Conservation (phyloP, 2,888 invertebrate species). For the Dicyrtoma fusca region DNA sequence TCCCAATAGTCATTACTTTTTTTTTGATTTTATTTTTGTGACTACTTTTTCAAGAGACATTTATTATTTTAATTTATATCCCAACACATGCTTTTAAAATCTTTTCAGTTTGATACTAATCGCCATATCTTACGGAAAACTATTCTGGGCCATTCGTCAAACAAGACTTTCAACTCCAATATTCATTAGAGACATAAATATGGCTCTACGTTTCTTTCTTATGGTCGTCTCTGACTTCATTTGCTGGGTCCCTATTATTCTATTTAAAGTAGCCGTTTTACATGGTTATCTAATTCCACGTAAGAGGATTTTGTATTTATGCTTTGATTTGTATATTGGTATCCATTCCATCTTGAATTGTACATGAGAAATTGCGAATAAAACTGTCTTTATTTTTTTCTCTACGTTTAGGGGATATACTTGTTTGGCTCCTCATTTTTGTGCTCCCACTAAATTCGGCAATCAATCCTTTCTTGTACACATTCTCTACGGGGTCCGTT, state of each 20-base stretch:
- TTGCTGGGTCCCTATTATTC: conserved; percentile 73
- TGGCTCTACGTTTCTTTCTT: conserved; percentile 70
- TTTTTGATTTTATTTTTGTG: too few relatives aligned
- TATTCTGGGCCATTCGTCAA: conserved; percentile 68
- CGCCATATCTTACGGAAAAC: conserved; percentile 66
- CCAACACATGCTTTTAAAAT: conserved; percentile 5
- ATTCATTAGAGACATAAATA: conserved; percentile 64
- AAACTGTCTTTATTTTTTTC: too few relatives aligned
- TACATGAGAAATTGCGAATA: too few relatives aligned
- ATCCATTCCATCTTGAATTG: too few relatives aligned
- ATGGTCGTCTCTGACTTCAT: conserved; percentile 72
- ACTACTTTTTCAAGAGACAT: too few relatives aligned
- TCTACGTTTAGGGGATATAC: conserved; percentile 67
- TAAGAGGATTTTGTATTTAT: conserved; percentile 59
- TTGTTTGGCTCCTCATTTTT: conserved; percentile 71
- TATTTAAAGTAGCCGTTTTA: conserved; percentile 68
- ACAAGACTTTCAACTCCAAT: conserved; percentile 67
- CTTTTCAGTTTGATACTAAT: conserved; percentile 65
- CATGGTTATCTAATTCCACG: conserved; percentile 64
- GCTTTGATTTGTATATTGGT: too few relatives aligned
- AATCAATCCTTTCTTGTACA: conserved; percentile 70
- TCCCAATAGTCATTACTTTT: too few relatives aligned
- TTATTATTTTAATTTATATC: too few relatives aligned
- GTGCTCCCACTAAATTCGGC: conserved; percentile 71
- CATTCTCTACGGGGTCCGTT: conserved; percentile 65